Percentiles rank a stretch among this genome's conserved stretches.
Evolutionary conservation across 1,140 invertebrate species (phyloP).

Genomic region (Eubasilissa regina): DNA sequence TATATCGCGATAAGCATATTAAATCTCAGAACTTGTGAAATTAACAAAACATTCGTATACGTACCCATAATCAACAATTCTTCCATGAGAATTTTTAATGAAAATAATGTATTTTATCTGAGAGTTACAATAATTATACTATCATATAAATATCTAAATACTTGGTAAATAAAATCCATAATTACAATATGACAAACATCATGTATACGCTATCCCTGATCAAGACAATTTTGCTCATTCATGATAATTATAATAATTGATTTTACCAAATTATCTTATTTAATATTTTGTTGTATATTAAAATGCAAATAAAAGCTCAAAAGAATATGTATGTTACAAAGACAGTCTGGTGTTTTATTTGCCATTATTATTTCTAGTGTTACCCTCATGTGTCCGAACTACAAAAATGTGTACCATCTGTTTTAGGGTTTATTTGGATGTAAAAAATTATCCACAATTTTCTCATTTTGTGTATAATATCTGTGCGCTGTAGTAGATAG

Average conservation of each 20-base stretch:
- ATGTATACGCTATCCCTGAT: conserved; percentile 74
- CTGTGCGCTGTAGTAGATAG: no score
- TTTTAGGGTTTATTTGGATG: no score
- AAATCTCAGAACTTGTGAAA: conserved; percentile 56
- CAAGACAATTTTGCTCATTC: conserved; percentile 72
- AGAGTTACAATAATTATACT: conserved; percentile 57
- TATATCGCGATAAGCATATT: conserved; percentile 55
- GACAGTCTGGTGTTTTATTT: conserved; percentile 62
- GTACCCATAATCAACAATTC: conserved; percentile 60
- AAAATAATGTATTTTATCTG: conserved; percentile 61
- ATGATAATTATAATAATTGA: conserved; percentile 72
- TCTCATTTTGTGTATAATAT: no score
- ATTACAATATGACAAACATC: conserved; percentile 67
- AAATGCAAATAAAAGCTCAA: conserved; percentile 76
- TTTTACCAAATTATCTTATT: conserved; percentile 76
- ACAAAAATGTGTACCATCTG: no score
- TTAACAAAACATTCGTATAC: conserved; percentile 60
- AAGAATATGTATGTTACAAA: conserved; percentile 76
- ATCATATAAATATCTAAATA: conserved; percentile 62
- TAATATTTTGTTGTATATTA: conserved; percentile 75
- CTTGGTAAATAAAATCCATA: conserved; percentile 68
- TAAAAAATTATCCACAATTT: no score
- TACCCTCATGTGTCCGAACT: no score
- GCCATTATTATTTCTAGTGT: conserved; percentile 9
- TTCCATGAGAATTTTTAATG: conserved; percentile 60